Evolutionary conservation across 2,797 vertebrate genomes (phyloP), one percentile per base, ranked within the genome.

Genomic region (Lepus townsendii): DNA sequence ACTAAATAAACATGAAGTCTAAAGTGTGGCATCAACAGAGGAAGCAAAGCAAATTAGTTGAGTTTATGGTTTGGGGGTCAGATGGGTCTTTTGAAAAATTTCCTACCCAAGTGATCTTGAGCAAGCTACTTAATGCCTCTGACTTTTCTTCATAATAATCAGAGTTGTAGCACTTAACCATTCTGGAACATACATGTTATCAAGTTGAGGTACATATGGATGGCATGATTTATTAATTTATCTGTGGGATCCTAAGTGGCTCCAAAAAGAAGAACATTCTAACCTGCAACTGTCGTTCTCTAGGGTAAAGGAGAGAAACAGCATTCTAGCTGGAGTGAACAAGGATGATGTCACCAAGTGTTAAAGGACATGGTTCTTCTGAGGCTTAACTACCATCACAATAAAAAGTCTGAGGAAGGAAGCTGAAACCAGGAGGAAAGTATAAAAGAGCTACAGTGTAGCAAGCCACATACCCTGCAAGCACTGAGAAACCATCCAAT

Each of bases 231-330:
- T 24, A 79, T 71, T 88, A 87, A 95, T 92, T 92, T 75, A 54
- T 14, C 26, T 60, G 7, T 52, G 52, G 11, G 38, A 22, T 88
- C 38, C 77, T 32, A 71, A 88, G 82, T 86, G 30, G 2, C 4
- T 89, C 72, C 73, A 88, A 30, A 5, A 91, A 89, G 60, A 80
- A 93, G 86, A 38, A 60, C 2, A 50, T 89, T 91, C 78, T 88
- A 47, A 66, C 62, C 30, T 89, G 62, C 24, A 30, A 93, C 32
- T 65, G 11, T 35, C 78, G 80, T 88, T 84, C 27, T 78, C 57
- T 38, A 62, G 42, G 27, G 19, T 75, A 75, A 86, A 68, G 76
- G 69, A 13, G 3, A n/a, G 30, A 6, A 65, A 47, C 14, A 62
- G 10, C 19, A 66, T 88, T 79, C 60, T 4, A 91, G 68, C 60